Evolutionary conservation across 2,888 invertebrate genomes (phyloP).

Genomic region (Agrochola litura): DNA sequence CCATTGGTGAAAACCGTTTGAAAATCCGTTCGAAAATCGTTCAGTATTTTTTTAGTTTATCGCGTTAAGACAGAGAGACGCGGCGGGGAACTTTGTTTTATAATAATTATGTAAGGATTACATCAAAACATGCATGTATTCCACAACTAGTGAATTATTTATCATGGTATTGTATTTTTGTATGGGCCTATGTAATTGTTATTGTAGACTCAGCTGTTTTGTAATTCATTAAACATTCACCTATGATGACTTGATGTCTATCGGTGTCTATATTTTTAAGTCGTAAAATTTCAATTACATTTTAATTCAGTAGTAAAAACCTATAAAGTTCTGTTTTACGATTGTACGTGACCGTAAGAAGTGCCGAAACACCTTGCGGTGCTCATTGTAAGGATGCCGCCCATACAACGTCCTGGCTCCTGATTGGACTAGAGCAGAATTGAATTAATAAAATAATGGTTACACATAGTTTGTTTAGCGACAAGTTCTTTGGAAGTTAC

Average conservation of each 20-base stretch:
- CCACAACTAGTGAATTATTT: constrained; percentile 4
- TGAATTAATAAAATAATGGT: neutral
- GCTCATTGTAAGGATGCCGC: constrained; percentile 25
- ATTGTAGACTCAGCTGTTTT: neutral
- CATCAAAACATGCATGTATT: constrained; percentile 2
- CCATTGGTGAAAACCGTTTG: too few species aligned
- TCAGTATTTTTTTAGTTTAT: too few species aligned
- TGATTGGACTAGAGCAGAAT: constrained; percentile 14
- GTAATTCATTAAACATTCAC: constrained; percentile 20
- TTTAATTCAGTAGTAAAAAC: constrained; percentile 39
- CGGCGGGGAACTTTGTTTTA: too few species aligned
- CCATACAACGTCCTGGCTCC: constrained; percentile 12
- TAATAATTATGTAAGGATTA: too few species aligned
- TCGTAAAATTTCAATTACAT: constrained; percentile 37
- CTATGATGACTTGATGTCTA: neutral
- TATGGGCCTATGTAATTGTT: neutral
- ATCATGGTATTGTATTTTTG: neutral
- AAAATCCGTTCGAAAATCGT: too few species aligned
- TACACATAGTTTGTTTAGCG: neutral
- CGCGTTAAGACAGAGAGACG: too few species aligned
- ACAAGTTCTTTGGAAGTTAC: constrained; percentile 1
- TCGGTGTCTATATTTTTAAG: constrained; percentile 6
- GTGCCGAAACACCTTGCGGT: constrained; percentile 52
- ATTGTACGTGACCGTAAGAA: constrained; percentile 46
- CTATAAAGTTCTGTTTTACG: constrained; percentile 45